These are phyloP conservation scores for Heliconius nattereri DNA, from an alignment of 1,140 invertebrate species.

Conservation along the genomic window DNA sequence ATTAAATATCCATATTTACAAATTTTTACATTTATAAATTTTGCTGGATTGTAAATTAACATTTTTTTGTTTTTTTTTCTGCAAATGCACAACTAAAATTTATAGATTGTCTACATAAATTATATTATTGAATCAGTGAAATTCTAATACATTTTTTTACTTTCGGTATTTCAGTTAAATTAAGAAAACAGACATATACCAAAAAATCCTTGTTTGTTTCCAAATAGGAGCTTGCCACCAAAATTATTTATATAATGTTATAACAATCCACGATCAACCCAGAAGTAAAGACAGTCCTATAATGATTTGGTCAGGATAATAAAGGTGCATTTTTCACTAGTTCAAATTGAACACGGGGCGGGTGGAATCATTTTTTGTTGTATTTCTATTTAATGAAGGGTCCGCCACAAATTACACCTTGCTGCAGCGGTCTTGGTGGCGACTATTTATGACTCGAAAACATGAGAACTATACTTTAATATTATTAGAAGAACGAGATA, in stretches of 20 bases:
- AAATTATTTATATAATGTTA: background rate
- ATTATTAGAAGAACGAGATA: background rate
- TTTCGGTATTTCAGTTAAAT: too few relatives aligned
- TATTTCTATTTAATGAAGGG: constrained; percentile 47
- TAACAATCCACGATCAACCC: background rate
- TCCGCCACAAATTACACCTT: constrained; percentile 52
- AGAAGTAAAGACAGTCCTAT: constrained; percentile 58
- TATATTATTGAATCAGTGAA: too few relatives aligned
- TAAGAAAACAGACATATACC: too few relatives aligned
- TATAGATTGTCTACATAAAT: too few relatives aligned
- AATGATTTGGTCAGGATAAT: constrained; percentile 78
- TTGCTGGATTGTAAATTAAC: too few relatives aligned
- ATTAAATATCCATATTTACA: too few relatives aligned
- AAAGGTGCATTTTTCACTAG: constrained; percentile 77
- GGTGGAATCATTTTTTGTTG: constrained; percentile 63
- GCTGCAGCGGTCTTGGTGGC: constrained; percentile 8
- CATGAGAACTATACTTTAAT: background rate
- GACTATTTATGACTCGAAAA: background rate
- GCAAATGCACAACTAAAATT: too few relatives aligned
- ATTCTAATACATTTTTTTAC: too few relatives aligned
- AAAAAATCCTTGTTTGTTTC: background rate
- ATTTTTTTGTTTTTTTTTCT: too few relatives aligned
- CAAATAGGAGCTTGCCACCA: fast-evolving
- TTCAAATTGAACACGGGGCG: constrained; percentile 69
- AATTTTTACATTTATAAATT: too few relatives aligned